Conservation (phyloP, 2,113 vertebrate species). For the Petroica traversi region DNA sequence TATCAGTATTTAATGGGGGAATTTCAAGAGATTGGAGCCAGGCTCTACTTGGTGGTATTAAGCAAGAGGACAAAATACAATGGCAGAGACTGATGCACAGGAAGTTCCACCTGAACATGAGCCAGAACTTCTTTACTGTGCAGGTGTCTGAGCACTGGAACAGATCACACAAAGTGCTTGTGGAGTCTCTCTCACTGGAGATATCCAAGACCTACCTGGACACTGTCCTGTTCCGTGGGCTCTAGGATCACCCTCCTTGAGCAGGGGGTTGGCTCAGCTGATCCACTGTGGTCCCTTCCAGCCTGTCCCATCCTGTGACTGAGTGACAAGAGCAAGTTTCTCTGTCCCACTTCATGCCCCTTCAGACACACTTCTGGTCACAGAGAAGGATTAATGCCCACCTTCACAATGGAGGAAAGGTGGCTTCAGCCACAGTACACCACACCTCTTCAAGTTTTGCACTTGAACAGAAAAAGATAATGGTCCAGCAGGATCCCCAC, state of each 20-base stretch:
- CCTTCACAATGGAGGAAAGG: background rate
- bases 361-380: background rate
- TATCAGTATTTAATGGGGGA: background rate
- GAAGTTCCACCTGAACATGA: background rate
- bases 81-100: background rate
- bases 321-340: background rate
- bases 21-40: accelerated
- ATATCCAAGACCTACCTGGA: background rate
- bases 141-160: accelerated
- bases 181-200: background rate
- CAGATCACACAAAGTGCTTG: accelerated
- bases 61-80: background rate
- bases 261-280: background rate
- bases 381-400: background rate
- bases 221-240: accelerated
- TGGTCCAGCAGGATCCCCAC: background rate
- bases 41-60: accelerated
- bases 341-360: background rate
- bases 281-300: background rate
- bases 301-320: background rate
- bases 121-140: accelerated
- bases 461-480: background rate
- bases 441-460: background rate
- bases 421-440: background rate
- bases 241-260: background rate